Evolutionary conservation across 2,888 invertebrate species (phyloP), one percentile per base, ranked within the genome.

Genomic region (Keiferia lycopersicella): DNA sequence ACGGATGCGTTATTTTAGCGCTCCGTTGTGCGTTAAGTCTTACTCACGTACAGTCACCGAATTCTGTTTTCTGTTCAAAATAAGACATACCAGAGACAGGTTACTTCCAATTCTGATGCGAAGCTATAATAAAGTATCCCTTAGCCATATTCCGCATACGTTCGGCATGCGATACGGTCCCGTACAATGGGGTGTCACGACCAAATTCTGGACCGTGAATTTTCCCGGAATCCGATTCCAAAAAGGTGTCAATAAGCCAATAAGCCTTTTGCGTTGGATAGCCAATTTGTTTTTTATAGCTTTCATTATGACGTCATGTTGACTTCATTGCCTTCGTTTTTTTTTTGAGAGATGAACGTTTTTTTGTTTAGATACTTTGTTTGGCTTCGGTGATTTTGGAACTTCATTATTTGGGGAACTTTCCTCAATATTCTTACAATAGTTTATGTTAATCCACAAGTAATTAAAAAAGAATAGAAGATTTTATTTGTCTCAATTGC

Each of bases 171-270:
- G 12, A 51, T 51, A 51, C 11, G 20, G 20, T 51, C 3, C 51
- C 10, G 18, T 20, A 51, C 20, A 26, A 56, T 56, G 22, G 11
- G 7, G 8, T 30, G n/a, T 30, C 56, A 56, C 34, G 56, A n/a
- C 56, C 56, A 26, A 22, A 22, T 41, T 10, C 45, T 48, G 20
- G n/a, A 18, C 18, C 18, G 22, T 10, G 51, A 51, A 20, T 51
- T 51, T 20, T 10, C 48, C 22, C 51, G 51, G 22, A 61, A 50
- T 50, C 48, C 50, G 48, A 26, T 48, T 61, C 16, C 6, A 45
- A 61, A 61, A 61, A 61, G 50, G 61, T 61, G 61, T 60, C 45
- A 60, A 60, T 60, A 60, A 45, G 45, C 61, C 45, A 60, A 48
- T 60, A 60, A 45, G 45, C 61, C 22, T 48, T 61, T 34, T 39